Percentiles rank a stretch among this genome's conserved stretches.
Conservation (phyloP, 2,797 vertebrate species). For the Chloroceryle inda region DNA sequence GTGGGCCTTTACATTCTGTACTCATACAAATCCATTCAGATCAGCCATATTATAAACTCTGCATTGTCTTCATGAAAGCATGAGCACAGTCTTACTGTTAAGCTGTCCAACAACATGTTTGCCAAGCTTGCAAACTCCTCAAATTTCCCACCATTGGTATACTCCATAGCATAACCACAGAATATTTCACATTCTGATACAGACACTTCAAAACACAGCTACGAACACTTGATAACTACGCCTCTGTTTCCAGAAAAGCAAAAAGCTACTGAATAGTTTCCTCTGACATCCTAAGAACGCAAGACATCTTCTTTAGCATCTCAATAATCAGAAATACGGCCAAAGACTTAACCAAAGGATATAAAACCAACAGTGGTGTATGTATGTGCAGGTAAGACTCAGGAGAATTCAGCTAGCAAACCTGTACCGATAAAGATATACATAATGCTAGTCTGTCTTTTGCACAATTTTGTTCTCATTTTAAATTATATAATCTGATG, state of each 20-base stretch:
- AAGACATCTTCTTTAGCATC: not conserved
- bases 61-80: not conserved
- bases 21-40: not conserved
- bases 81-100: not conserved
- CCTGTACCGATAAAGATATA: not conserved
- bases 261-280: not conserved
- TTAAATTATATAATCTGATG: not conserved
- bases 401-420: not conserved
- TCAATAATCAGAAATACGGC: not conserved
- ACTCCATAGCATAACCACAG: not conserved
- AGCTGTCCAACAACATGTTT: not conserved
- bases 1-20: not conserved
- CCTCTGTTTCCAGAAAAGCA: not conserved
- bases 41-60: not conserved
- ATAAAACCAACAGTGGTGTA: not conserved
- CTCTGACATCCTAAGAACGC: not conserved
- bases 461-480: not conserved
- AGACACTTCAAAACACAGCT: not conserved
- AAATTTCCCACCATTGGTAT: not conserved
- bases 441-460: not conserved
- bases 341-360: not conserved
- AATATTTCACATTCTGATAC: slow-evolving; percentile 5
- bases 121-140: not conserved
- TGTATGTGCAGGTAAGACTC: not conserved
- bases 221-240: not conserved